Conservation (phyloP, 1,140 invertebrate genomes). For the Leptoteleia sp. region DNA sequence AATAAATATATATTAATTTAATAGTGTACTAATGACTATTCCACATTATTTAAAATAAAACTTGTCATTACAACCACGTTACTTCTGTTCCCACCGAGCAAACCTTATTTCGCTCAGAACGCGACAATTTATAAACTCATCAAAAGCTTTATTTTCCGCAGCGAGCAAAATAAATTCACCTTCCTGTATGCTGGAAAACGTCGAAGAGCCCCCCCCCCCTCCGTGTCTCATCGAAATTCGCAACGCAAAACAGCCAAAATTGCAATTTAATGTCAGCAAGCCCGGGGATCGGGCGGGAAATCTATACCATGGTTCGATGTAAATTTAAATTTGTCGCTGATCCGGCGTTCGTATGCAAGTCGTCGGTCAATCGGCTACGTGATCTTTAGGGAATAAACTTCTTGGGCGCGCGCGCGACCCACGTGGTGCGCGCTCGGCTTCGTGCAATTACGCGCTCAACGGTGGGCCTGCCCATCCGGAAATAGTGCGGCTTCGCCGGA, state of each 20-base stretch:
- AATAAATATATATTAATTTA: too few relatives aligned
- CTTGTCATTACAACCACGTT: too few relatives aligned
- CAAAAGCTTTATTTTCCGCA: too few relatives aligned
- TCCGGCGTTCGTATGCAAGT: conserved; percentile 62
- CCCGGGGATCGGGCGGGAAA: conserved; percentile 24
- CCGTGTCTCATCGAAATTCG: conserved; percentile 40
- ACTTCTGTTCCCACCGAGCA: too few relatives aligned
- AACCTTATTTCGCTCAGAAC: too few relatives aligned
- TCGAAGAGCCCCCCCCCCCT: too few relatives aligned
- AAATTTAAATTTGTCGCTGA: conserved; percentile 65
- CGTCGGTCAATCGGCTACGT: conserved; percentile 64
- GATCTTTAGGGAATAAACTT: conserved; percentile 56
- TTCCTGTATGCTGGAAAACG: neutral
- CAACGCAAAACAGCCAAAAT: conserved; percentile 52
- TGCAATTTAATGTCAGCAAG: conserved; percentile 56
- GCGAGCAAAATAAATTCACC: conserved; percentile 17
- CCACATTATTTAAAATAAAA: too few relatives aligned
- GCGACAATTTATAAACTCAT: too few relatives aligned
- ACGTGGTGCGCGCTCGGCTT: conserved; percentile 16
- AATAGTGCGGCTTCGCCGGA: conserved; percentile 16
- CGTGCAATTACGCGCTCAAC: conserved; percentile 22
- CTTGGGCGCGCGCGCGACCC: conserved; percentile 12
- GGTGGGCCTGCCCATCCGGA: conserved; percentile 3
- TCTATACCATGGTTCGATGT: conserved; percentile 46
- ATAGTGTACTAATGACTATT: too few relatives aligned